Evolutionary conservation across 2,888 invertebrate genomes (phyloP).

Genomic region (Acrobasis repandana): DNA sequence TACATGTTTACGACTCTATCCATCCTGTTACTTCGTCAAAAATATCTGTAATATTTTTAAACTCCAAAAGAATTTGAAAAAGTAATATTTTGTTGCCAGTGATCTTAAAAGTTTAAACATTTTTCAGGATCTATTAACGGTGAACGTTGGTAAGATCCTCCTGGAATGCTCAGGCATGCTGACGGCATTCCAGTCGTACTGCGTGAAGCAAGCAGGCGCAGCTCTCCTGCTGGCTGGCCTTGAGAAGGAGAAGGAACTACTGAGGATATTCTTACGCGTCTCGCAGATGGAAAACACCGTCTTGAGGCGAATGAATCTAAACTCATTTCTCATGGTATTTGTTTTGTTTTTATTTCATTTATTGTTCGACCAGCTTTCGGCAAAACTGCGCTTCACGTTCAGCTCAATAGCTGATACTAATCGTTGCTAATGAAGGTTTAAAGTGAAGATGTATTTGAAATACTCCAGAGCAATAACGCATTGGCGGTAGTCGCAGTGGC

Average conservation of each 20-base stretch:
- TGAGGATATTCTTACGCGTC: constrained; percentile 96
- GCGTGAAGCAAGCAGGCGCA: constrained; percentile 95
- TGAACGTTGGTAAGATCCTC: constrained; percentile 95
- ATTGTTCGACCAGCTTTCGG: neutral
- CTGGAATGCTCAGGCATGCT: constrained; percentile 96
- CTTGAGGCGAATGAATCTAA: constrained; percentile 96
- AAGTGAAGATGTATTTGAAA: too few species aligned
- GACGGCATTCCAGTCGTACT: constrained; percentile 97
- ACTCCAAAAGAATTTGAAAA: too few species aligned
- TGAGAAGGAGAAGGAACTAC: constrained; percentile 96
- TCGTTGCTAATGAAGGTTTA: too few species aligned
- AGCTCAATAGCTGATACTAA: too few species aligned
- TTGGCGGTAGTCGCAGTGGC: too few species aligned
- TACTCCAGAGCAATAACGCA: too few species aligned
- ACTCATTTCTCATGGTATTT: constrained; percentile 97
- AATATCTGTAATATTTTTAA: too few species aligned
- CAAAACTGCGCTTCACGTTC: too few species aligned
- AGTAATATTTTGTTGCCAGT: neutral
- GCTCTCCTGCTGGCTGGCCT: constrained; percentile 93
- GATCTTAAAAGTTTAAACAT: neutral
- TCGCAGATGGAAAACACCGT: constrained; percentile 98
- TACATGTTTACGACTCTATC: too few species aligned
- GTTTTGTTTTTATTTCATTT: constrained; percentile 13
- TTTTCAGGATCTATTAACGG: constrained; percentile 89
- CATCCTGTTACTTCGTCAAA: too few species aligned